phyloP scores from a whole-genome alignment of 2,113 vertebrate species.

The Gobiocypris rarus region DNA sequence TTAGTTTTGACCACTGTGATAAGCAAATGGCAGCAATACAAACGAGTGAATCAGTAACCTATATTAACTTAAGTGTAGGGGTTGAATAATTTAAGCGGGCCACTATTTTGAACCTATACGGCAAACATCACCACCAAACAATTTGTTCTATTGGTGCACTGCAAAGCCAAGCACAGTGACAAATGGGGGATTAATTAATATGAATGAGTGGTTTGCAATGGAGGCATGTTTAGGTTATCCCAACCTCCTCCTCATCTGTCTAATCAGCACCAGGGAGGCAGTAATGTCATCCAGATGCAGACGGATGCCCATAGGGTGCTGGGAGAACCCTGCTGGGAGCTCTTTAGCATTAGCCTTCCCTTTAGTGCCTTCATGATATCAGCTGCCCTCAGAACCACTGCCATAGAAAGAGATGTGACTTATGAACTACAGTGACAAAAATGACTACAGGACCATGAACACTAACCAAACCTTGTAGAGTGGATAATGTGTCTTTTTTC shows the following conservation, averaged over 20 bases:
- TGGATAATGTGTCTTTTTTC: background rate
- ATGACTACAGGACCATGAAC: constrained; percentile 3
- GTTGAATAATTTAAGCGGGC: constrained; percentile 29
- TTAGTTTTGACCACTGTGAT: constrained; percentile 48
- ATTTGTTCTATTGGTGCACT: background rate
- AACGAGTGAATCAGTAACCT: constrained; percentile 53
- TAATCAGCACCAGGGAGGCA: constrained; percentile 50
- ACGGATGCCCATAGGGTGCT: constrained; percentile 36
- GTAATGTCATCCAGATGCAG: constrained; percentile 58
- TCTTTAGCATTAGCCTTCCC: constrained; percentile 35
- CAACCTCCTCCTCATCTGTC: constrained; percentile 47
- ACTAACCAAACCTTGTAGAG: background rate
- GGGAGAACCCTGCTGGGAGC: constrained; percentile 20
- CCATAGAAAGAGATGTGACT: background rate
- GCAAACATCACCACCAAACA: constrained; percentile 38
- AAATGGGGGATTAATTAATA: constrained; percentile 40
- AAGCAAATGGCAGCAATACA: constrained; percentile 29
- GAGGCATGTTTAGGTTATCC: constrained; percentile 42
- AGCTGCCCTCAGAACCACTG: background rate
- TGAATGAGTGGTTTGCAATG: constrained; percentile 34
- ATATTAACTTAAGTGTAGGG: constrained; percentile 39
- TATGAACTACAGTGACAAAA: background rate
- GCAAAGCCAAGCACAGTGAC: constrained; percentile 7
- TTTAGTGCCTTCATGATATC: background rate
- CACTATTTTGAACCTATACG: constrained; percentile 12